These are phyloP conservation scores for Rhagium mordax DNA, from an alignment of 2,888 invertebrate species.

Conservation along the genomic window DNA sequence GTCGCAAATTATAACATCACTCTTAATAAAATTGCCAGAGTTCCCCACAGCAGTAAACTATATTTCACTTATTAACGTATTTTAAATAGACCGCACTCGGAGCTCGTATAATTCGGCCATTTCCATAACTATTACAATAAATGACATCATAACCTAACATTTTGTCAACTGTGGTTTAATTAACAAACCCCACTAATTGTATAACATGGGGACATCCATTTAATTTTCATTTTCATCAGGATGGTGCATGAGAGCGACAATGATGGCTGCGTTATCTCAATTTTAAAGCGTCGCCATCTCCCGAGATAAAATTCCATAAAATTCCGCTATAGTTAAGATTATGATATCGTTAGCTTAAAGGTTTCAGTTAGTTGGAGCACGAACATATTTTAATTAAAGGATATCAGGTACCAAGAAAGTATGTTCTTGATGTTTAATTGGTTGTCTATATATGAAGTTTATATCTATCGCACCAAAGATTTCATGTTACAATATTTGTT, in stretches of 20 bases:
- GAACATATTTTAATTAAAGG: too few relatives aligned
- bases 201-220: background rate
- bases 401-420: too few relatives aligned
- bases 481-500: too few relatives aligned
- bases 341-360: background rate
- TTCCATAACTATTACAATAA: constrained; percentile 1
- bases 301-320: background rate
- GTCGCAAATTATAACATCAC: too few relatives aligned
- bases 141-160: constrained; percentile 19
- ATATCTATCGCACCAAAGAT: too few relatives aligned
- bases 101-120: background rate
- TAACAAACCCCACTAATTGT: constrained; percentile 12
- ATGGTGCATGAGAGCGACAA: background rate
- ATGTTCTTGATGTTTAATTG: too few relatives aligned
- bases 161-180: constrained; percentile 22
- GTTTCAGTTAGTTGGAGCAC: too few relatives aligned
- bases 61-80: background rate
- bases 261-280: background rate
- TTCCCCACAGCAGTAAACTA: background rate
- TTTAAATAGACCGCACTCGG: constrained; percentile 1
- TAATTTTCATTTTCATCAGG: background rate
- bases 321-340: background rate
- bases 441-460: too few relatives aligned
- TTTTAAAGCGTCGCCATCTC: background rate
- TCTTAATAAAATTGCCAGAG: background rate